Conservation (phyloP, 2,888 invertebrate species). For the Colostygia pectinataria region DNA sequence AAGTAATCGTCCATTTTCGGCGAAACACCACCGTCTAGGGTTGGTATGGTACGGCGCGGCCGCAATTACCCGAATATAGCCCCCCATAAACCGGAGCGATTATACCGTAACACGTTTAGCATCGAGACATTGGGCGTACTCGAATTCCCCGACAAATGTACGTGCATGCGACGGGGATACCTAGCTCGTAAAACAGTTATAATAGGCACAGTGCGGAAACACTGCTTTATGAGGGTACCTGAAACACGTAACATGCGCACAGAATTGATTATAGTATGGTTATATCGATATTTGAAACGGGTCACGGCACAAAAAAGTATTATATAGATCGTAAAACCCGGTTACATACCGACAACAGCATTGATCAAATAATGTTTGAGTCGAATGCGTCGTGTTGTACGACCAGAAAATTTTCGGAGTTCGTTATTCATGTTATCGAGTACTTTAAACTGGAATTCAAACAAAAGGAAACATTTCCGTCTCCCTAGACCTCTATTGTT, state of each 20-base stretch:
- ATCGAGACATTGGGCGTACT: constrained; percentile 59
- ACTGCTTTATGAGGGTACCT: constrained; percentile 69
- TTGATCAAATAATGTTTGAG: constrained; percentile 55
- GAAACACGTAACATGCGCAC: constrained; percentile 71
- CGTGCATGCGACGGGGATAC: constrained; percentile 62
- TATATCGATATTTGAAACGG: constrained; percentile 64
- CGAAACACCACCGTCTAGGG: constrained; percentile 46
- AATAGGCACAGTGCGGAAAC: constrained; percentile 76
- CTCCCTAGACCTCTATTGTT: constrained; percentile 10
- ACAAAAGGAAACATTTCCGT: constrained; percentile 11
- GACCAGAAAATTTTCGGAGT: constrained; percentile 7
- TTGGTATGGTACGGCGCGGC: constrained; percentile 43
- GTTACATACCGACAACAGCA: constrained; percentile 47
- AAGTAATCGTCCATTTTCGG: constrained; percentile 46
- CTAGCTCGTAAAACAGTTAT: constrained; percentile 72
- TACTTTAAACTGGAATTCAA: constrained; percentile 1
- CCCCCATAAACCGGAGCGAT: constrained; percentile 60
- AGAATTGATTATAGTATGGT: constrained; percentile 71
- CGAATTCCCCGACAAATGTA: constrained; percentile 54
- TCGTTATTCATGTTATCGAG: neutral
- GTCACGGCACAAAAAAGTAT: constrained; percentile 63
- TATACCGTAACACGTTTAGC: constrained; percentile 63
- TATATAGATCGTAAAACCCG: constrained; percentile 62
- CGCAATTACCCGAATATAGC: constrained; percentile 66
- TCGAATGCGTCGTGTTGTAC: constrained; percentile 36